These are phyloP conservation scores for Henicopernis longicauda DNA, from an alignment of 2,113 vertebrate genomes.

Conservation along the genomic window DNA sequence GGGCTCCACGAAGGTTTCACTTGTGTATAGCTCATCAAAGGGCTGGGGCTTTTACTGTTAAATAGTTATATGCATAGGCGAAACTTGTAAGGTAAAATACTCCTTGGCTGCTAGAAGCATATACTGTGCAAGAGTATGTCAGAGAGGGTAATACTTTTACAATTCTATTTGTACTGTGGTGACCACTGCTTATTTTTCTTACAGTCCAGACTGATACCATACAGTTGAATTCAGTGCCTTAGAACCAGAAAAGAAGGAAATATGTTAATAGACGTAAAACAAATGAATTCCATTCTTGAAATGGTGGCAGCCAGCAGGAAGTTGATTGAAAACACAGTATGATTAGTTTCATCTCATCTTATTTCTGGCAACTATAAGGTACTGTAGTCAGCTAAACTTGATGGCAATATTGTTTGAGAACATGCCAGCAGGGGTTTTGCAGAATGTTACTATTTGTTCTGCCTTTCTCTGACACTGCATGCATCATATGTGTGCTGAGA, in stretches of 20 bases:
- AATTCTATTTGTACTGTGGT: neutral
- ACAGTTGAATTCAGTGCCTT: neutral
- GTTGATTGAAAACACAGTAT: slow-evolving; percentile 56
- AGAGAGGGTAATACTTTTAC: neutral
- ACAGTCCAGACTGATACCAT: neutral
- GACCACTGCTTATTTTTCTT: neutral
- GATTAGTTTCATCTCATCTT: slow-evolving; percentile 55
- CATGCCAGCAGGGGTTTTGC: slow-evolving; percentile 11
- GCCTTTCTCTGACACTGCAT: slow-evolving; percentile 2
- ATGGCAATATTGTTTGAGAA: slow-evolving; percentile 4
- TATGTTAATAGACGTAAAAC: neutral
- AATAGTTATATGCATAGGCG: neutral
- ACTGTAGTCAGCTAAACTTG: slow-evolving; percentile 22
- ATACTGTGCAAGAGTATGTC: neutral
- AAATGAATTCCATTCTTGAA: slow-evolving; percentile 53
- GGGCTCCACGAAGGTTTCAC: neutral
- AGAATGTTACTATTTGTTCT: slow-evolving; percentile 14
- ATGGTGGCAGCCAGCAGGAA: slow-evolving; percentile 49
- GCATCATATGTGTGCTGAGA: slow-evolving; percentile 17
- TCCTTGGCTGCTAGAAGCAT: neutral
- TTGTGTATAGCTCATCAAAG: neutral
- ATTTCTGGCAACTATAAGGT: slow-evolving; percentile 44
- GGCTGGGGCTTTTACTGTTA: neutral
- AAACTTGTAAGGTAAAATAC: neutral
- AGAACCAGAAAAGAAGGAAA: neutral